Evolutionary conservation across 2,113 vertebrate species (phyloP).

Genomic region (Redunca redunca): DNA sequence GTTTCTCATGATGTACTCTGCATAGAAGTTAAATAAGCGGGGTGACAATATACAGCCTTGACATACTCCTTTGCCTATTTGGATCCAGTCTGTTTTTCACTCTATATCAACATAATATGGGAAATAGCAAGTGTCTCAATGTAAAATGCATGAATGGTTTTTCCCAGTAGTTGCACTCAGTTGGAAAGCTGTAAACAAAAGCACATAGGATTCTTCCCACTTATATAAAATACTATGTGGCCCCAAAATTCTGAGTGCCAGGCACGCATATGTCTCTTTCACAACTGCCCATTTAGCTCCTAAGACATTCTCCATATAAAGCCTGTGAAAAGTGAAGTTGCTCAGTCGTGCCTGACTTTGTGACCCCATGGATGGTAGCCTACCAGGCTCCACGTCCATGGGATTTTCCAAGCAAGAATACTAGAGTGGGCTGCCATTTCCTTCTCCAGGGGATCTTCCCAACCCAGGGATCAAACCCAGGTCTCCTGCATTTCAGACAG

Average conservation of each 20-base stretch:
- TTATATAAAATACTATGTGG: background rate
- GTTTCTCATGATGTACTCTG: too few species aligned
- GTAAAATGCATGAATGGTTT: background rate
- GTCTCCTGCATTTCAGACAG: too few species aligned
- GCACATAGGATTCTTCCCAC: background rate
- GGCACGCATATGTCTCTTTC: background rate
- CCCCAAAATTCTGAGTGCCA: background rate
- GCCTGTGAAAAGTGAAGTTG: background rate
- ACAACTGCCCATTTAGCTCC: background rate
- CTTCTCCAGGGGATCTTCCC: too few species aligned
- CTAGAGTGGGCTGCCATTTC: too few species aligned
- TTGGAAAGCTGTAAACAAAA: background rate
- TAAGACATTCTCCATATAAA: background rate
- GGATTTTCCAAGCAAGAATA: too few species aligned
- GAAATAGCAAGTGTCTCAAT: background rate
- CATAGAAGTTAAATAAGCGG: too few species aligned
- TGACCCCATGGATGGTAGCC: accelerated
- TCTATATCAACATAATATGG: background rate
- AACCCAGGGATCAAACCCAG: accelerated
- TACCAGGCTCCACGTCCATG: too few species aligned
- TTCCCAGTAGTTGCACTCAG: background rate
- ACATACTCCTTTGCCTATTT: too few species aligned
- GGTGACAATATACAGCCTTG: too few species aligned
- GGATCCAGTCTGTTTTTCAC: background rate
- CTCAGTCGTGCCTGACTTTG: too few species aligned